phyloP scores from a whole-genome alignment of 2,888 invertebrate genomes.

The Lobophora halterata region DNA sequence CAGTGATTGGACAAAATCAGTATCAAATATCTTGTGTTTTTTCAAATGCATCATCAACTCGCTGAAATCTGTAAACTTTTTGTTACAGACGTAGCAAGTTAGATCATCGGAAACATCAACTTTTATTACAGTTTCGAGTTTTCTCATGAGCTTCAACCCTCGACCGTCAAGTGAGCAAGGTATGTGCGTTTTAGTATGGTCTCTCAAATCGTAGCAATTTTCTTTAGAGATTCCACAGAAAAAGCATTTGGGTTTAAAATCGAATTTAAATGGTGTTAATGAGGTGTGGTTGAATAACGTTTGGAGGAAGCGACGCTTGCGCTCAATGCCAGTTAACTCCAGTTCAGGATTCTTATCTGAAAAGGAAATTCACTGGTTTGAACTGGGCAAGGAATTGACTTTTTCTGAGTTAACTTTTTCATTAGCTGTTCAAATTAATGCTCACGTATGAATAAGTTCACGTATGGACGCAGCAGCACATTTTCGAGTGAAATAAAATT shows the following conservation, averaged over 20 bases:
- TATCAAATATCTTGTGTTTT: constrained; percentile 52
- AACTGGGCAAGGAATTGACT: constrained; percentile 47
- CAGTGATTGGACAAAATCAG: constrained; percentile 43
- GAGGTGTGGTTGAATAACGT: constrained; percentile 68
- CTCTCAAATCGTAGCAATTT: constrained; percentile 42
- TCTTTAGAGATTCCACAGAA: constrained; percentile 57
- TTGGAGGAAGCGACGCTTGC: constrained; percentile 50
- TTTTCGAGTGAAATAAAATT: too few species aligned
- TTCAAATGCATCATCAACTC: constrained; percentile 45
- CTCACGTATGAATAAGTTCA: too few species aligned
- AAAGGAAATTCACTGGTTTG: constrained; percentile 49
- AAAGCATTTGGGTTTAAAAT: constrained; percentile 64
- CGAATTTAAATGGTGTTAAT: constrained; percentile 67
- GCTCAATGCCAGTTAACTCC: constrained; percentile 34
- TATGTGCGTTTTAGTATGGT: constrained; percentile 57
- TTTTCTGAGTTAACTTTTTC: too few species aligned
- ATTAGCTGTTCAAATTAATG: too few species aligned
- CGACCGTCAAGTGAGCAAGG: constrained; percentile 47
- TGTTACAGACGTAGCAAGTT: constrained; percentile 52
- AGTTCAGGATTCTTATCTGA: constrained; percentile 58
- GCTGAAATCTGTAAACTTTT: constrained; percentile 26
- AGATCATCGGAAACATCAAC: constrained; percentile 64
- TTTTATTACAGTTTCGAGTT: constrained; percentile 58
- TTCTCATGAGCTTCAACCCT: constrained; percentile 52
- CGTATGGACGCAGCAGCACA: too few species aligned